Conservation (phyloP, 2,113 vertebrate species). For the Mirounga angustirostris region DNA sequence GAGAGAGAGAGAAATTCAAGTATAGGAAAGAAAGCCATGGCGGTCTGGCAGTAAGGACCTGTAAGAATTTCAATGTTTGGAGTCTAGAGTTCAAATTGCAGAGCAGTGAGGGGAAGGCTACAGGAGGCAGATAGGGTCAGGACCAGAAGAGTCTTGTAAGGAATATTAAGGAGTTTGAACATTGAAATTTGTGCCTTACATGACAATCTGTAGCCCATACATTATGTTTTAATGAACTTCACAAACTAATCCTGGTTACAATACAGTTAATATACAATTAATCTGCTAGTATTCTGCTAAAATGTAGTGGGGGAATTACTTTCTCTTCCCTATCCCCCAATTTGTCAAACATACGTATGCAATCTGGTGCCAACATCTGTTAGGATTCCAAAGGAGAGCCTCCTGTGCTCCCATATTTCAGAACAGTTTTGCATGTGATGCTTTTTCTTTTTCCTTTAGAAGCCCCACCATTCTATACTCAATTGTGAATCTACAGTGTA, state of each 20-base stretch:
- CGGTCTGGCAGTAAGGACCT: neutral
- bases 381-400: neutral
- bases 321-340: neutral
- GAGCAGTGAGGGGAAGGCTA: neutral
- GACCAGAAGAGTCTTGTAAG: neutral
- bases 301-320: neutral
- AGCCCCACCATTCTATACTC: neutral
- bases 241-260: neutral
- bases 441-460: neutral
- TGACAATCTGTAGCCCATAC: neutral
- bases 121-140: neutral
- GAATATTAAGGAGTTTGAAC: neutral
- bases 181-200: neutral
- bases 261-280: neutral
- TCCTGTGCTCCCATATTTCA: neutral
- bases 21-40: neutral
- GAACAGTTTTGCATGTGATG: neutral
- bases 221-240: neutral
- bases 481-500: no score
- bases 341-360: slow-evolving; percentile 3
- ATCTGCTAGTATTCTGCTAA: neutral
- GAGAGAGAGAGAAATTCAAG: neutral
- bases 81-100: neutral
- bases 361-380: neutral
- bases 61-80: neutral